These are phyloP conservation scores for Penaeus indicus DNA, from an alignment of 1,140 invertebrate genomes.

Conservation along the genomic window DNA sequence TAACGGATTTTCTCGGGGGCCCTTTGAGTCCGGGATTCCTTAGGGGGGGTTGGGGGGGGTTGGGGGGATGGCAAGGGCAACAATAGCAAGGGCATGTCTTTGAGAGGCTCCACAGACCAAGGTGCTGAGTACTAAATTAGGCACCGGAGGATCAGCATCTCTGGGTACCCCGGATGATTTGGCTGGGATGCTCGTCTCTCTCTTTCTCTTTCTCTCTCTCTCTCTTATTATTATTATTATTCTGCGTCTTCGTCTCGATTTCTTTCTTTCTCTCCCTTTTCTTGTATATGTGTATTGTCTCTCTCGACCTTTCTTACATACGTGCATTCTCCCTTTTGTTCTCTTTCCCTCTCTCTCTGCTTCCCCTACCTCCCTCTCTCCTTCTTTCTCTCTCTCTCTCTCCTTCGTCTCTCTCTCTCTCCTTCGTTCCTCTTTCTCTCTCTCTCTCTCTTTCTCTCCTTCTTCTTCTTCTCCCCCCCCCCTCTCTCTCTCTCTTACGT, in stretches of 20 bases:
- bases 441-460: too few species aligned
- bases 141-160: not conserved
- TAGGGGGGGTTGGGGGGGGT: constrained; percentile 39
- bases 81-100: constrained; percentile 49
- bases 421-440: too few species aligned
- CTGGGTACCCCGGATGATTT: too few species aligned
- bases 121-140: constrained; percentile 11
- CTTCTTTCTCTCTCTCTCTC: too few species aligned
- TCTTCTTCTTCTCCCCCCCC: too few species aligned
- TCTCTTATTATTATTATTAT: too few species aligned
- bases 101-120: not conserved
- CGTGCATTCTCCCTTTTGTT: not conserved
- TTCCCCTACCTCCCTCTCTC: too few species aligned
- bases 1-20: too few species aligned
- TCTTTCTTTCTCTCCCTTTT: constrained; percentile 6
- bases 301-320: not conserved
- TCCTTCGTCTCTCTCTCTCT: too few species aligned
- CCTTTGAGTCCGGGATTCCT: constrained; percentile 34
- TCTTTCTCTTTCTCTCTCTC: not conserved
- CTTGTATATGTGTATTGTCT: not conserved
- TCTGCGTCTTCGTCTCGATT: too few species aligned
- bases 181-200: not conserved
- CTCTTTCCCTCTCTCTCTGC: too few species aligned
- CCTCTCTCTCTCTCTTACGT: too few species aligned
- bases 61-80: constrained; percentile 34